phyloP scores from a whole-genome alignment of 2,113 vertebrate species.

The Dicrurus megarhynchus region DNA sequence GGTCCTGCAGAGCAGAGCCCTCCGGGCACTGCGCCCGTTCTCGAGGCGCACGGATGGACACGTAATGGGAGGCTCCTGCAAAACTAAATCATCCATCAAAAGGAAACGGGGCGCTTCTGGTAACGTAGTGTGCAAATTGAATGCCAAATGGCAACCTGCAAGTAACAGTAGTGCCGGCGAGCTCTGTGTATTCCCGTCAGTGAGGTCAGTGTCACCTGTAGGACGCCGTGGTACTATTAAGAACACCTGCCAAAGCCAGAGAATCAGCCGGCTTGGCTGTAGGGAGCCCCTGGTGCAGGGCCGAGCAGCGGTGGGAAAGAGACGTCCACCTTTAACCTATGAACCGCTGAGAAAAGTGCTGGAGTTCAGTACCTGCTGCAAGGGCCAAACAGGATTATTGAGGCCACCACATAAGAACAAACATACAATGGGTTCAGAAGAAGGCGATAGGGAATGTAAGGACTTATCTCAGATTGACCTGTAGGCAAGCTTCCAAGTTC shows the following conservation, averaged over 20 bases:
- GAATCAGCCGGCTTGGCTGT: rapidly evolving
- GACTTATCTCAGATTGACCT: background rate
- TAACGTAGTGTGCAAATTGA: rapidly evolving
- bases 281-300: rapidly evolving
- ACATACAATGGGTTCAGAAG: rapidly evolving
- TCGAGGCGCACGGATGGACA: background rate
- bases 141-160: background rate
- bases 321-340: rapidly evolving
- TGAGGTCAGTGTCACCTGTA: background rate
- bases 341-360: too few species aligned
- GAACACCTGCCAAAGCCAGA: background rate
- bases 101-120: background rate
- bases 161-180: background rate
- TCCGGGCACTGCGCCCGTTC: rapidly evolving
- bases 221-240: rapidly evolving
- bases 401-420: rapidly evolving
- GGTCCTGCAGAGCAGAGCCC: background rate
- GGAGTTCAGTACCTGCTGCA: background rate
- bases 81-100: rapidly evolving
- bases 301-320: rapidly evolving
- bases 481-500: background rate
- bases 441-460: rapidly evolving
- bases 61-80: rapidly evolving
- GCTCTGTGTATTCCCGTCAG: rapidly evolving
- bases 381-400: background rate